phyloP scores from a whole-genome alignment of 2,888 invertebrate species.

The Lacanobia wlatinum region DNA sequence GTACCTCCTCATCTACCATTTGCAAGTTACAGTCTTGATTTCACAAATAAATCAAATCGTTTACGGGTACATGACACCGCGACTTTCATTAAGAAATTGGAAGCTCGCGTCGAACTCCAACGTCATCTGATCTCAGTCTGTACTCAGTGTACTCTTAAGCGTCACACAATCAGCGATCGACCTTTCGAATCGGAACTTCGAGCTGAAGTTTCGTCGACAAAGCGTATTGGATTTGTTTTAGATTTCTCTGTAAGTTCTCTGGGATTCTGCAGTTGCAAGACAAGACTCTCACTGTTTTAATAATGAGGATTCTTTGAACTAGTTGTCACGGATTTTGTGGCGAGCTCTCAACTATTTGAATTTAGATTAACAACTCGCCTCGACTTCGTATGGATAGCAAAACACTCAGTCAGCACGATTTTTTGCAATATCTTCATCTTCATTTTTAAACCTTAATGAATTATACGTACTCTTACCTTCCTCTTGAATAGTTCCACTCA shows the following conservation, averaged over 20 bases:
- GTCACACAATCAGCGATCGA: conserved; percentile 24
- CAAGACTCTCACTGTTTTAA: conserved; percentile 27
- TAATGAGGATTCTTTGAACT: conserved; percentile 20
- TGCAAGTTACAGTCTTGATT: neutral
- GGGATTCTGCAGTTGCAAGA: neutral
- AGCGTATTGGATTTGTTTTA: conserved; percentile 31
- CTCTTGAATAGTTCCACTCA: too few species aligned
- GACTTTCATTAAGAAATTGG: conserved; percentile 28
- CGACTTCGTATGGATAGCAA: too few species aligned
- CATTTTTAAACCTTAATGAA: too few species aligned
- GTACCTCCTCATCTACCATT: neutral
- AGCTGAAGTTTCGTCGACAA: conserved; percentile 27
- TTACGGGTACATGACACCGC: neutral
- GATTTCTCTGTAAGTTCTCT: conserved; percentile 37
- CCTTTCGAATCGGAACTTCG: conserved; percentile 30
- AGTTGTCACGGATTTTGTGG: neutral
- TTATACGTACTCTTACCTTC: too few species aligned
- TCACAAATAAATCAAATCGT: neutral
- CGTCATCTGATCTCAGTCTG: conserved; percentile 7
- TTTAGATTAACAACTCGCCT: neutral
- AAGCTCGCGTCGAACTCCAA: conserved; percentile 6
- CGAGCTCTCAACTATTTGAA: neutral
- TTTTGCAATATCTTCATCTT: too few species aligned
- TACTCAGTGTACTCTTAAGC: neutral
- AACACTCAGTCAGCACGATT: too few species aligned